Percentiles rank a stretch among this genome's conserved stretches.
These are phyloP conservation scores for Neosalanx taihuensis DNA, from an alignment of 2,797 vertebrate species.

Conservation along the genomic window DNA sequence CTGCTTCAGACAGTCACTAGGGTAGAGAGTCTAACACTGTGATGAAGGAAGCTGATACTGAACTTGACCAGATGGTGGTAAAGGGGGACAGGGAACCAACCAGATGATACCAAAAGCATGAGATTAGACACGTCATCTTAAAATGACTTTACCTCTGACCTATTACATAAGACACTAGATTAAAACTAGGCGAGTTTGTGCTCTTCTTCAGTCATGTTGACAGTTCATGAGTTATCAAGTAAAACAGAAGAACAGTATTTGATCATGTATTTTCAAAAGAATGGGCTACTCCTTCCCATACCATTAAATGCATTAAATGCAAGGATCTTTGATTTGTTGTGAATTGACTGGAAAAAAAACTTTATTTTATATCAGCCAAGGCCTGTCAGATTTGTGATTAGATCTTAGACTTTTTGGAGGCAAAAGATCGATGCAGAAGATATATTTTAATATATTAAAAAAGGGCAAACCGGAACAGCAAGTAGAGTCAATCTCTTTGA, in stretches of 20 bases:
- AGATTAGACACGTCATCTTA: conserved; percentile 5
- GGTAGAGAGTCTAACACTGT: conserved; percentile 2
- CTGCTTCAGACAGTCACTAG: background rate
- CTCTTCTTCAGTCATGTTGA: background rate
- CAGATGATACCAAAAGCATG: background rate
- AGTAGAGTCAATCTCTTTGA: conserved; percentile 58
- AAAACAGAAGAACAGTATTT: background rate
- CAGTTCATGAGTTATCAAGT: background rate
- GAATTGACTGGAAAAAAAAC: background rate
- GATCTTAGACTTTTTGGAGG: background rate
- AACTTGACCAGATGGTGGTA: background rate
- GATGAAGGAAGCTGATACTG: background rate
- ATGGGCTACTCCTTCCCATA: background rate
- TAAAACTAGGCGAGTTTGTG: background rate
- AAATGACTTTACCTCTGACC: background rate
- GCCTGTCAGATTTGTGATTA: background rate
- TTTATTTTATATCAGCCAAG: background rate
- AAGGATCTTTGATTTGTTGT: background rate
- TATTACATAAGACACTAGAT: background rate
- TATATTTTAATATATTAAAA: conserved; percentile 28
- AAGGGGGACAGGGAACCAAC: background rate
- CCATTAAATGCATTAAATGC: background rate
- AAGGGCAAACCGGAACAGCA: conserved; percentile 64
- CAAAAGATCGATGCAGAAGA: conserved; percentile 9
- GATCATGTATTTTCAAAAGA: background rate